A percentile compares a stretch with the other conserved stretches of the same genome.
These are phyloP conservation scores for Microchrysa polita DNA, from an alignment of 2,888 invertebrate genomes.

Conservation along the genomic window DNA sequence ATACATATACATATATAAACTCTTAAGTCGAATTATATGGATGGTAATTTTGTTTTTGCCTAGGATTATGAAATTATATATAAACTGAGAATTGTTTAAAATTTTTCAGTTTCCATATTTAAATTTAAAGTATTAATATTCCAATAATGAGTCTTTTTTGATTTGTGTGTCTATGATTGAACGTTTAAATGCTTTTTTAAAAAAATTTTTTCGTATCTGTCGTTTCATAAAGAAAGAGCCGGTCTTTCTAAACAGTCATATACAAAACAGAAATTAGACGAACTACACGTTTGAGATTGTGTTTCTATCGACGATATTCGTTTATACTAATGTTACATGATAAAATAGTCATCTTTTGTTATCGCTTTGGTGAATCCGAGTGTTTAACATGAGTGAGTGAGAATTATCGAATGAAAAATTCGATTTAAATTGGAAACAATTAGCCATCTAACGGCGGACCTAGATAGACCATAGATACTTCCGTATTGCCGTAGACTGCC, in stretches of 20 bases:
- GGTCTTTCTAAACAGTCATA: neutral
- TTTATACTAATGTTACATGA: constrained; percentile 1
- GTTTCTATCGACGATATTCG: no score
- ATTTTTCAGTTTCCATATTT: constrained; percentile 1
- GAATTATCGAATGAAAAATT: constrained; percentile 13
- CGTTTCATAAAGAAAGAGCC: neutral
- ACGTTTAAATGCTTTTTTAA: neutral
- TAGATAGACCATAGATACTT: constrained; percentile 98
- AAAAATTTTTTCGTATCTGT: neutral
- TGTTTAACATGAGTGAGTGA: neutral
- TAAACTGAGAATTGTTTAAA: constrained; percentile 10
- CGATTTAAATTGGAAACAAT: constrained; percentile 56
- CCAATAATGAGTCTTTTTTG: constrained; percentile 1
- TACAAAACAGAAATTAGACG: neutral
- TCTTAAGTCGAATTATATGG: constrained; percentile 35
- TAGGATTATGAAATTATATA: constrained; percentile 17
- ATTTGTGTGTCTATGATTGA: neutral
- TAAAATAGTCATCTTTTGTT: constrained; percentile 20
- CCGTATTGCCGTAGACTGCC: constrained; percentile 98
- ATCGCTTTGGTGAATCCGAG: constrained; percentile 32
- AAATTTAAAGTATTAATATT: constrained; percentile 7
- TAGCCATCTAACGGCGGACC: constrained; percentile 97
- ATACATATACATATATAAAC: constrained; percentile 26
- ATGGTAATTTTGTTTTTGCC: constrained; percentile 35
- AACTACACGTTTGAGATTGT: neutral